Percentiles rank a stretch among this genome's conserved stretches.
Evolutionary conservation across 2,888 invertebrate species (phyloP).

Genomic region (Pseudococcus longispinus): DNA sequence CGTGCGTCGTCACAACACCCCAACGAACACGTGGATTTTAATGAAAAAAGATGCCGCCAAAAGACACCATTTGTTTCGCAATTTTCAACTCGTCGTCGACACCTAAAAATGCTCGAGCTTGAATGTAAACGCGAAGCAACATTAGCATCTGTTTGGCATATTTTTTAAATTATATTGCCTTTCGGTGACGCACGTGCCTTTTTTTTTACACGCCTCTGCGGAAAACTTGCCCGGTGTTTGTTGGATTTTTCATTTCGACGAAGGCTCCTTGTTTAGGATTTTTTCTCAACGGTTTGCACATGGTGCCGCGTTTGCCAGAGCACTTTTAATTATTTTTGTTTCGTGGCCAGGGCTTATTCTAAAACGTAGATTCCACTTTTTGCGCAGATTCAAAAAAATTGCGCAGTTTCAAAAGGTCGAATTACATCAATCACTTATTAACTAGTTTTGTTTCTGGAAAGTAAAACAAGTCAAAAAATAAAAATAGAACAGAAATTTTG

Average conservation of each 20-base stretch:
- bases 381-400: too few relatives aligned
- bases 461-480: too few relatives aligned
- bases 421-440: too few relatives aligned
- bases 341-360: neutral
- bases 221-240: neutral
- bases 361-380: too few relatives aligned
- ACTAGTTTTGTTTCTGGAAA: too few relatives aligned
- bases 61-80: constrained; percentile 8
- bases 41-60: neutral
- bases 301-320: neutral
- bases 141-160: constrained; percentile 18
- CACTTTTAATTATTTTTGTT: neutral
- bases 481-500: too few relatives aligned
- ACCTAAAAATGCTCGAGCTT: neutral
- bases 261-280: neutral
- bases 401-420: too few relatives aligned
- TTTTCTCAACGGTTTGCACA: neutral
- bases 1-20: neutral
- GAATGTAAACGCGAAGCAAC: neutral
- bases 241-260: neutral
- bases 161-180: constrained; percentile 25
- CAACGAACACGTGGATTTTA: neutral
- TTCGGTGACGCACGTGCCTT: neutral
- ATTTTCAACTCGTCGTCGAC: neutral
- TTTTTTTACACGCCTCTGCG: neutral